These are phyloP conservation scores for Sitobion miscanthi DNA, from an alignment of 1,140 invertebrate species.

Conservation along the genomic window DNA sequence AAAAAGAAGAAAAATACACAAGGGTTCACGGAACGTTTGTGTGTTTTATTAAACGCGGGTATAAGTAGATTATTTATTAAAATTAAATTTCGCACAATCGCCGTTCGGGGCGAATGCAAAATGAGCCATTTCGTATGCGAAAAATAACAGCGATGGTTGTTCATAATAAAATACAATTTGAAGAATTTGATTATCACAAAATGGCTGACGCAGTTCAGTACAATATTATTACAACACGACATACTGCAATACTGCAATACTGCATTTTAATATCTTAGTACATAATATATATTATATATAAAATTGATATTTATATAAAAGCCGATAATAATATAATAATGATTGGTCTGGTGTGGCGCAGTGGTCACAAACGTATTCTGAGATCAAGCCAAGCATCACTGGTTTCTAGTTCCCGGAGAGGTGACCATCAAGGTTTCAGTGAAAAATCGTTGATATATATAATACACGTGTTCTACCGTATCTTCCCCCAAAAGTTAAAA, in stretches of 20 bases:
- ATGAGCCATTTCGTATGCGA: constrained; percentile 6
- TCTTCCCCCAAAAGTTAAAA: no score
- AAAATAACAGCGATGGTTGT: not conserved
- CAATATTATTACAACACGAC: not conserved
- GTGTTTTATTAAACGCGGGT: constrained; percentile 10
- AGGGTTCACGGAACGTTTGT: not conserved
- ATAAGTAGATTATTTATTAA: constrained; percentile 19
- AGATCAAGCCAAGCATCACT: no score
- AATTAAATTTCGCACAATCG: constrained; percentile 11
- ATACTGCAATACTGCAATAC: not conserved
- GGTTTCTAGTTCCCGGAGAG: no score
- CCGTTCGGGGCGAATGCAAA: not conserved
- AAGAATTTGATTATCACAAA: not conserved
- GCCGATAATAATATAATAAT: not conserved
- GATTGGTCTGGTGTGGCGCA: no score
- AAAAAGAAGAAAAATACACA: constrained; percentile 13
- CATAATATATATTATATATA: not conserved
- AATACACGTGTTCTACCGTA: no score
- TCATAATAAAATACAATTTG: constrained; percentile 13
- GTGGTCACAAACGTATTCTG: no score
- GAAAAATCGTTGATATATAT: no score
- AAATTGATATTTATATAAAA: not conserved
- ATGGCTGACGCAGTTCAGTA: not conserved
- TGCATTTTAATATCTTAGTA: not conserved
- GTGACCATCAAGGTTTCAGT: no score